Conservation (phyloP, 2,113 vertebrate species). For the Lycaon pictus region DNA sequence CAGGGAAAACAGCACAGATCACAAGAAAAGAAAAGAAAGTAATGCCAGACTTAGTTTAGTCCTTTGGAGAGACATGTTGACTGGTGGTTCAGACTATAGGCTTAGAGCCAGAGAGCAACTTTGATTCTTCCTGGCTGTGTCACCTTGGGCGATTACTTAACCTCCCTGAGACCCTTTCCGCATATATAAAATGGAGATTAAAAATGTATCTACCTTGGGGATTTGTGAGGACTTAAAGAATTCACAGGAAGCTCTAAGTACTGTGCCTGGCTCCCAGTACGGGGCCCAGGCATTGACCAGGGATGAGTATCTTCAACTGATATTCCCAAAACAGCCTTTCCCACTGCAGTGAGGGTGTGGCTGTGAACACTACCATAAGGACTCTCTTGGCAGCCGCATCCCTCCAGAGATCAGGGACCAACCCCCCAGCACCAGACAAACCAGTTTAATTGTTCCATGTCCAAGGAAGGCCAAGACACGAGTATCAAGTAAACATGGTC, state of each 20-base stretch:
- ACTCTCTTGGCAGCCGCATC: background rate
- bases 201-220: background rate
- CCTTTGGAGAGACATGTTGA: background rate
- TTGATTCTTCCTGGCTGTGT: background rate
- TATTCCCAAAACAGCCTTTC: background rate
- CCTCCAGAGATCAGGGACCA: background rate
- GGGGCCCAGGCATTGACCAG: background rate
- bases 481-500: background rate
- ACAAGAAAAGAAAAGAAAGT: background rate
- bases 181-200: background rate
- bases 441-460: background rate
- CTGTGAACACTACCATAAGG: background rate
- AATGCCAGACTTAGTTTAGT: background rate
- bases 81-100: background rate
- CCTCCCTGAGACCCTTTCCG: background rate
- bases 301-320: background rate
- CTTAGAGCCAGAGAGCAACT: background rate
- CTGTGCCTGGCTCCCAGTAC: background rate
- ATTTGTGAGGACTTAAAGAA: background rate
- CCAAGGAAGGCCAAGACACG: background rate
- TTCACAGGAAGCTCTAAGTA: background rate
- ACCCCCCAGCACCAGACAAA: background rate
- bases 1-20: background rate
- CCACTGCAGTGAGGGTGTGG: background rate
- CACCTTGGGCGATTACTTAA: background rate